These are phyloP conservation scores for Bufotes viridis DNA, from an alignment of 2,797 vertebrate species.

Conservation along the genomic window DNA sequence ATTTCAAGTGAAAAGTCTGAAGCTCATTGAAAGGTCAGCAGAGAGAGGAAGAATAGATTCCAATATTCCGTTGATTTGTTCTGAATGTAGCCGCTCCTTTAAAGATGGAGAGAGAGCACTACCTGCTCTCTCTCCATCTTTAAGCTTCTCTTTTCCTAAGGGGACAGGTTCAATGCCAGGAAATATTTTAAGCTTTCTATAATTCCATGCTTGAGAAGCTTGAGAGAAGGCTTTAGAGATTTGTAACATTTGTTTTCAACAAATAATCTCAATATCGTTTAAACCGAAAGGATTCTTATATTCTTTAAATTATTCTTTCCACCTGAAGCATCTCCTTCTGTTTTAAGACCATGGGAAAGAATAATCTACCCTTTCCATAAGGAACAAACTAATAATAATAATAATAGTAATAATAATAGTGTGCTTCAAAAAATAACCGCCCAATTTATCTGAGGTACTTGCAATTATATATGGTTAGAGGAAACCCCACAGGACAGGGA, in stretches of 20 bases:
- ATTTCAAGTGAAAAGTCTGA: constrained; percentile 2
- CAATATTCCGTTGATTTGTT: background rate
- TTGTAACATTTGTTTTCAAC: constrained; percentile 31
- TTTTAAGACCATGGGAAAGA: background rate
- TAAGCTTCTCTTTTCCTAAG: constrained; percentile 29
- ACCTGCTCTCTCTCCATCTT: constrained; percentile 24
- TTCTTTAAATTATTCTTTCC: background rate
- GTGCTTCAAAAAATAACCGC: background rate
- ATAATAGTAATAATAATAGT: background rate
- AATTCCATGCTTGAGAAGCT: constrained; percentile 28
- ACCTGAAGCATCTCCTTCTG: background rate
- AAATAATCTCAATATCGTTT: constrained; percentile 26
- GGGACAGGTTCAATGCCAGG: constrained; percentile 19
- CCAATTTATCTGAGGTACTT: too few relatives aligned
- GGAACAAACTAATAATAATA: background rate
- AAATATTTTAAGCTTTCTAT: constrained; percentile 36
- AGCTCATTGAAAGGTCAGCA: constrained; percentile 15
- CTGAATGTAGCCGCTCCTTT: background rate
- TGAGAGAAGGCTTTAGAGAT: constrained; percentile 31
- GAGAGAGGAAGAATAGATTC: constrained; percentile 4
- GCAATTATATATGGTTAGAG: too few relatives aligned
- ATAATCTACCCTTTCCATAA: background rate
- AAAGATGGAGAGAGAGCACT: background rate
- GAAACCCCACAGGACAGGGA: too few relatives aligned
- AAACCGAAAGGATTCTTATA: background rate